Evolutionary conservation across 2,797 vertebrate genomes (phyloP).

Genomic region (Xenentodon cancila): DNA sequence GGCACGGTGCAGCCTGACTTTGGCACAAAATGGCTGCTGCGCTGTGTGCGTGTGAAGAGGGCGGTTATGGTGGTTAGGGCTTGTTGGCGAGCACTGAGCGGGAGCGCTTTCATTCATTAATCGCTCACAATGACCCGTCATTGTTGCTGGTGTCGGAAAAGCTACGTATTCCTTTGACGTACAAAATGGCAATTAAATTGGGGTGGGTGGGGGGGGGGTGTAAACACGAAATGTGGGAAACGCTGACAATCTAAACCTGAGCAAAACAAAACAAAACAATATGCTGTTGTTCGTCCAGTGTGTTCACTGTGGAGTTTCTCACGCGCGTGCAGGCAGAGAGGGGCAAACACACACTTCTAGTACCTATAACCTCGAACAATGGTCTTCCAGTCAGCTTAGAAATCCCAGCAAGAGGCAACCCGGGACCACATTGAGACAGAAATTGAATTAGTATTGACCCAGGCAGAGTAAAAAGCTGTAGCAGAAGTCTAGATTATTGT

Average conservation of each 20-base stretch:
- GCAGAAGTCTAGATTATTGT: constrained; percentile 67
- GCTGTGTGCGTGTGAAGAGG: constrained; percentile 42
- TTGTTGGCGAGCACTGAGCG: constrained; percentile 29
- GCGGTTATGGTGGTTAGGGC: constrained; percentile 45
- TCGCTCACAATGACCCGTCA: constrained; percentile 52
- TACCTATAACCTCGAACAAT: constrained; percentile 48
- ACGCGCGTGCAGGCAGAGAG: constrained; percentile 4
- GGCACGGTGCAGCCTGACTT: constrained; percentile 34
- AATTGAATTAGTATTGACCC: constrained; percentile 81
- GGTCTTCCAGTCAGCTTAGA: constrained; percentile 61
- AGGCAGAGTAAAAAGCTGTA: constrained; percentile 61
- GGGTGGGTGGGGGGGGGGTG: constrained; percentile 14
- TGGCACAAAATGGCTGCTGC: constrained; percentile 72
- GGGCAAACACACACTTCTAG: constrained; percentile 19
- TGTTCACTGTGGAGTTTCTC: constrained; percentile 12
- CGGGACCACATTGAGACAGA: constrained; percentile 75
- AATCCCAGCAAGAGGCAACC: constrained; percentile 73
- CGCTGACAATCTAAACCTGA: constrained; percentile 20
- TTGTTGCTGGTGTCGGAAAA: constrained; percentile 55
- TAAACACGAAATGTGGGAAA: constrained; percentile 50
- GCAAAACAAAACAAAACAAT: constrained; percentile 34
- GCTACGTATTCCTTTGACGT: constrained; percentile 40
- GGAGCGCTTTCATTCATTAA: constrained; percentile 41
- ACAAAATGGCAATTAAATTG: constrained; percentile 58
- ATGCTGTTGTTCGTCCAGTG: constrained; percentile 39